Evolutionary conservation across 2,888 invertebrate species (phyloP), one percentile per base, ranked within the genome.

Genomic region (Gymnoscelis rufifasciata): DNA sequence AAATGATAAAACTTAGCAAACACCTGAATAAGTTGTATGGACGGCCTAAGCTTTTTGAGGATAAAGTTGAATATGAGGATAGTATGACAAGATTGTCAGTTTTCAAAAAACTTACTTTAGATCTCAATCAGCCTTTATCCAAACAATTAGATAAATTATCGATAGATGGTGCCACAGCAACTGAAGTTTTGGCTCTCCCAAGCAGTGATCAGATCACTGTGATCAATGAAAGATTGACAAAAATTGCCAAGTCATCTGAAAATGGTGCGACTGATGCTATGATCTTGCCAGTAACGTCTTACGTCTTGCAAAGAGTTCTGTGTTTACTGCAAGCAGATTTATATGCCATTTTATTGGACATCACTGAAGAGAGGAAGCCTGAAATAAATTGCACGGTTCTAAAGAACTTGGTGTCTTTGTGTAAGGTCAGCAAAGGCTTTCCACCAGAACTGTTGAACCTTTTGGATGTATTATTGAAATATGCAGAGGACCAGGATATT

Each of bases 201-300:
- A 64, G 72, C 24, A 48, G 44, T 11, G 60, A 61, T 19, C 58
- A 48, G 47, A 47, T 83, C 10, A 40, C 43, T 14, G 41, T 51
- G 8, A 53, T 76, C 6, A 61, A 74, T 45, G 66, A 67, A 8
- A 75, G 71, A 47, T 36, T 75, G 5, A 24, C 49, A 0, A 71
- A 66, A 38, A 36, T 60, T 1, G 3, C 26, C 3, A 62, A 54
- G 12, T 40, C 7, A 40, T 0, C 39, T 33, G 27, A 38, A 28
- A 35, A 52, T 57, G 2, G n/a, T 5, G 5, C n/a, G 39, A 43
- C 57, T 3, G 56, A 51, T 15, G 38, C 83, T 62, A 61, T 89
- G 64, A 62, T 92, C 2, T 71, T 92, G 52, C 93, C 93, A 48
- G 64, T 91, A 30, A 90, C 90, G 54, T 83, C 89, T 8, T 90